A percentile compares a stretch with the other conserved stretches of the same genome.
Evolutionary conservation across 92 coral and sea anemone genomes (phyloP).

Genomic region (Porites divaricata): DNA sequence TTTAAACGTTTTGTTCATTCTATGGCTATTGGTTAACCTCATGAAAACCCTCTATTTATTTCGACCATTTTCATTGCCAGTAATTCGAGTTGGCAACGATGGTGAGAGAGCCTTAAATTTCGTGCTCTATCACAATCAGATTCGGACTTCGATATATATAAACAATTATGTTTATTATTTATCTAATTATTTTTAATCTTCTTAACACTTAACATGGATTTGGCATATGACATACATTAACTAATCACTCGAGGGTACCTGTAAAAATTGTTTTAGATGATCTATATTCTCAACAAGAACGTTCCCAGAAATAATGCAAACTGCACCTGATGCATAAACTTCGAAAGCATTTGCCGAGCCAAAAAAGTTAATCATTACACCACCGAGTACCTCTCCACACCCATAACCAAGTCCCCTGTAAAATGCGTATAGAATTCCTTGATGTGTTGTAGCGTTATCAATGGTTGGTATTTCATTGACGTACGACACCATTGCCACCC

Average conservation of each 20-base stretch:
- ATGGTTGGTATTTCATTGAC: constrained; percentile 57
- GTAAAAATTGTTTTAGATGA: not conserved
- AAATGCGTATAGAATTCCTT: constrained; percentile 73
- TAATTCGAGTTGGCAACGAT: not conserved
- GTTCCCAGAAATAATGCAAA: constrained; percentile 2
- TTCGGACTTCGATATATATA: not conserved
- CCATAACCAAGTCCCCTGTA: constrained; percentile 85
- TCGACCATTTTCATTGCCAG: not conserved
- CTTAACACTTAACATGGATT: not conserved
- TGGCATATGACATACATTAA: not conserved
- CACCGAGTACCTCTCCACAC: constrained; percentile 78
- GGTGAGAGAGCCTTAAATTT: not conserved
- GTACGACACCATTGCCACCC: constrained; percentile 83
- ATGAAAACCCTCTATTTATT: too few species aligned
- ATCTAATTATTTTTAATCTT: not conserved
- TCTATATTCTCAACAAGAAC: constrained; percentile 4
- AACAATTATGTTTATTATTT: too few species aligned
- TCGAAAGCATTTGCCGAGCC: constrained; percentile 70
- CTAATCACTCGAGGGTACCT: not conserved
- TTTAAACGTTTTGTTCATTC: too few species aligned
- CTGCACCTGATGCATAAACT: constrained; percentile 27
- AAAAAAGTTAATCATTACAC: constrained; percentile 63
- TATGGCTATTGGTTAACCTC: too few species aligned
- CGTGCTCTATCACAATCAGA: not conserved
- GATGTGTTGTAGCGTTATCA: constrained; percentile 53